A percentile compares a stretch with the other conserved stretches of the same genome.
Conservation (phyloP, 1,140 invertebrate species). For the Bradynema listronoti region DNA sequence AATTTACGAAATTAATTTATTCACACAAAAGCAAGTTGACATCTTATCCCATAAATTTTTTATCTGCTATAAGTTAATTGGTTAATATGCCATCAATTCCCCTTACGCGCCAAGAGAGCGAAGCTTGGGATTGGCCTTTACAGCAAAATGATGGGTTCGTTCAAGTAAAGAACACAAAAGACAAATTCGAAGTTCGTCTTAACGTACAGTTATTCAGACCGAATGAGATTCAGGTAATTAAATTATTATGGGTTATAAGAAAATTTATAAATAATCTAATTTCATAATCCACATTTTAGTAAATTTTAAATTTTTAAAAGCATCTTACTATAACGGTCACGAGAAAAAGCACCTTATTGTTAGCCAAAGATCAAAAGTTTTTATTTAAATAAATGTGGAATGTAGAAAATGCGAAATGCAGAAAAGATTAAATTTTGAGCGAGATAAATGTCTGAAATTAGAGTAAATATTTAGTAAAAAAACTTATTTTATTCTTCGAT, state of each 20-base stretch:
- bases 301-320: neutral
- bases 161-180: constrained; percentile 42
- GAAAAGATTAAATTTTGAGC: neutral
- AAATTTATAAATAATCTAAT: neutral
- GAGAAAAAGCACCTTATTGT: neutral
- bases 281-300: neutral
- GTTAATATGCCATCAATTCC: constrained; percentile 5
- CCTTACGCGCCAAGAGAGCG: constrained; percentile 8
- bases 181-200: constrained; percentile 51
- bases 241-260: neutral
- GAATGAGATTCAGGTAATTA: constrained; percentile 49
- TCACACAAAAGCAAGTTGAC: no score
- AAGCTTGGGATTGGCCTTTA: constrained; percentile 40
- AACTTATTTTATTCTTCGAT: neutral
- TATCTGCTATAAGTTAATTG: no score
- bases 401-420: neutral
- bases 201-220: constrained; percentile 50
- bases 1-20: no score
- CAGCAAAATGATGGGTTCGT: constrained; percentile 44
- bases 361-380: neutral
- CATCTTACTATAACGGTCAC: neutral
- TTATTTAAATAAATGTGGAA: neutral
- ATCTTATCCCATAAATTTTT: no score
- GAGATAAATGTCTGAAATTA: neutral
- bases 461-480: neutral